Conservation (phyloP, 2,113 vertebrate genomes). For the Parotia lawesii region DNA sequence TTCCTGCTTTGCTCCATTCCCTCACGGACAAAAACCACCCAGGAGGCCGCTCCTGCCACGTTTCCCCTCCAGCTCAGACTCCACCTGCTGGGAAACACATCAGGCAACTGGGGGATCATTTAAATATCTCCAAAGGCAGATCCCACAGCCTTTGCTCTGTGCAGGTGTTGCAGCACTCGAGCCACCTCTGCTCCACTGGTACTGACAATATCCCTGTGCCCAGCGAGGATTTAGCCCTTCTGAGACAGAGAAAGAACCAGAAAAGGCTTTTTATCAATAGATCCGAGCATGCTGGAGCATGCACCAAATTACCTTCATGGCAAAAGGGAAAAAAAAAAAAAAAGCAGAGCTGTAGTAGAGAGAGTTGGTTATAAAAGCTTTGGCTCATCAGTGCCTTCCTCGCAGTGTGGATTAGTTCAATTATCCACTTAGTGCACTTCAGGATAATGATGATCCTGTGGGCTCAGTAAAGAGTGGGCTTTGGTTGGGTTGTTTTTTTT, state of each 20-base stretch:
- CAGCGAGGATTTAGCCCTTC: neutral
- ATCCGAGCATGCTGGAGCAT: neutral
- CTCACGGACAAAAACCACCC: neutral
- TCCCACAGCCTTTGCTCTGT: neutral
- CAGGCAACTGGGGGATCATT: neutral
- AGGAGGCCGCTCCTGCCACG: neutral
- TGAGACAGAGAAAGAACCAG: neutral
- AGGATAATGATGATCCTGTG: neutral
- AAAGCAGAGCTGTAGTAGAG: neutral
- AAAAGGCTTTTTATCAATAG: neutral
- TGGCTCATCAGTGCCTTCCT: neutral
- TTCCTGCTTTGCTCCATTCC: neutral
- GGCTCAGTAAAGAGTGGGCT: neutral
- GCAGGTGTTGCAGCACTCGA: neutral
- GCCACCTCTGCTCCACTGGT: neutral
- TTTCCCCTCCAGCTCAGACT: neutral
- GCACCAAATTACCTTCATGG: neutral
- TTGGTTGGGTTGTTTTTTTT: neutral
- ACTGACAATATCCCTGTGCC: neutral
- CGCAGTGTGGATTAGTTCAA: neutral
- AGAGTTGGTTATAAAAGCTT: neutral
- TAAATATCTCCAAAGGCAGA: neutral
- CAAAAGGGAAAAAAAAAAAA: neutral
- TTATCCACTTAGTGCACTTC: constrained; percentile 29
- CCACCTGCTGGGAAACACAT: neutral